phyloP scores from a whole-genome alignment of 2,113 vertebrate genomes.

The Etheostoma spectabile region DNA sequence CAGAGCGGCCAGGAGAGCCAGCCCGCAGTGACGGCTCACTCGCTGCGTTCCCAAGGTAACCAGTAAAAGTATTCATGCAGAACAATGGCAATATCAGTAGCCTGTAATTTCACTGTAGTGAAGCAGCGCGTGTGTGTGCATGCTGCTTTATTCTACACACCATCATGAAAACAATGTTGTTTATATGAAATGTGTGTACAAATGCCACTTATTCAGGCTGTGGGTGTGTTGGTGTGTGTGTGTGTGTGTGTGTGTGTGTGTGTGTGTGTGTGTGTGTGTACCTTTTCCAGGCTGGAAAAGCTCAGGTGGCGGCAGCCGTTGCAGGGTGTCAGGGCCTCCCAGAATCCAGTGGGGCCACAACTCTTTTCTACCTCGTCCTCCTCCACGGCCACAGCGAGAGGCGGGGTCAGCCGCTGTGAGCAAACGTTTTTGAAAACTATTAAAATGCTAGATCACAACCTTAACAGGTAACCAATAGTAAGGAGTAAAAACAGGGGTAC shows the following conservation, averaged over 20 bases:
- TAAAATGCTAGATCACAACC: not conserved
- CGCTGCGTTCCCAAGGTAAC: slow-evolving; percentile 80
- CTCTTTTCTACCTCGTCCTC: slow-evolving; percentile 89
- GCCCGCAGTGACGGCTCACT: slow-evolving; percentile 49
- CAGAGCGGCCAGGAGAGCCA: slow-evolving; percentile 37
- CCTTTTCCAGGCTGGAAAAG: slow-evolving; percentile 92
- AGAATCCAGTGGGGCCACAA: slow-evolving; percentile 93
- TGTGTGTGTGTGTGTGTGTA: slow-evolving; percentile 63
- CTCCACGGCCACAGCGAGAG: slow-evolving; percentile 84
- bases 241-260: slow-evolving; percentile 36
- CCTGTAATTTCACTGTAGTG: slow-evolving; percentile 55
- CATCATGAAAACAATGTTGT: slow-evolving; percentile 11
- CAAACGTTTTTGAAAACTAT: not conserved
- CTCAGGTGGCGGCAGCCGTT: slow-evolving; percentile 95
- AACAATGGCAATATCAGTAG: slow-evolving; percentile 51
- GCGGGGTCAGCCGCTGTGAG: slow-evolving; percentile 86
- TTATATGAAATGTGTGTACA: slow-evolving; percentile 1
- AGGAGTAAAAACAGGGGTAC: not conserved
- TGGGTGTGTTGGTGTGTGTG: not conserved
- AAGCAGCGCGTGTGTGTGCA: slow-evolving; percentile 13
- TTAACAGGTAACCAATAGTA: not conserved
- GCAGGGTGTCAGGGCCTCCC: slow-evolving; percentile 95
- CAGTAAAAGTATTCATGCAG: slow-evolving; percentile 55
- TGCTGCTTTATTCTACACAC: slow-evolving; percentile 34
- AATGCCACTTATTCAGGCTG: too few relatives aligned